phyloP scores from a whole-genome alignment of 2,797 vertebrate species.

The Rhinoraja longicauda region DNA sequence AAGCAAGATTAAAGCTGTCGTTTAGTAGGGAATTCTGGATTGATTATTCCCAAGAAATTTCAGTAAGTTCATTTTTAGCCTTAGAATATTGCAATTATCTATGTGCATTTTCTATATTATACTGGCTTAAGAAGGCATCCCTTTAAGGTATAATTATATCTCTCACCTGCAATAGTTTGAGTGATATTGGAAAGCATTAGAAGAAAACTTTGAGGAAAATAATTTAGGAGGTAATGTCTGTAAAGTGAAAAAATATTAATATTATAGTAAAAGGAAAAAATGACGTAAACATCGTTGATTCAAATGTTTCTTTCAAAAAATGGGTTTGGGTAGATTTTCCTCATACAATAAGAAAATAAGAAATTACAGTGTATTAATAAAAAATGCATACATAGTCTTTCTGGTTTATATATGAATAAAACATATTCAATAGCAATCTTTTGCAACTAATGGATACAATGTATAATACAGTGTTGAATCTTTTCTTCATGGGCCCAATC shows the following conservation, averaged over 20 bases:
- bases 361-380: neutral
- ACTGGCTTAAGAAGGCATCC: neutral
- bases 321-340: neutral
- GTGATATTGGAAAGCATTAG: neutral
- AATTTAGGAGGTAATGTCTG: neutral
- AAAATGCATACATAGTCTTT: neutral
- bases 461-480: neutral
- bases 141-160: neutral
- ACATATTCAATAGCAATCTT: neutral
- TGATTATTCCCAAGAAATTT: neutral
- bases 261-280: neutral
- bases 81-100: neutral
- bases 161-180: neutral
- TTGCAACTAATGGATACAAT: neutral
- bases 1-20: neutral
- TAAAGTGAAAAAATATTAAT: neutral
- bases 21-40: neutral
- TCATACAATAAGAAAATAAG: neutral
- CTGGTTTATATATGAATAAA: neutral
- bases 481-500: neutral
- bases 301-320: neutral
- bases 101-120: neutral
- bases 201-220: neutral
- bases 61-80: neutral
- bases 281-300: constrained; percentile 1